These are phyloP conservation scores for Brachyistius frenatus DNA, from an alignment of 2,113 vertebrate species.

Conservation along the genomic window DNA sequence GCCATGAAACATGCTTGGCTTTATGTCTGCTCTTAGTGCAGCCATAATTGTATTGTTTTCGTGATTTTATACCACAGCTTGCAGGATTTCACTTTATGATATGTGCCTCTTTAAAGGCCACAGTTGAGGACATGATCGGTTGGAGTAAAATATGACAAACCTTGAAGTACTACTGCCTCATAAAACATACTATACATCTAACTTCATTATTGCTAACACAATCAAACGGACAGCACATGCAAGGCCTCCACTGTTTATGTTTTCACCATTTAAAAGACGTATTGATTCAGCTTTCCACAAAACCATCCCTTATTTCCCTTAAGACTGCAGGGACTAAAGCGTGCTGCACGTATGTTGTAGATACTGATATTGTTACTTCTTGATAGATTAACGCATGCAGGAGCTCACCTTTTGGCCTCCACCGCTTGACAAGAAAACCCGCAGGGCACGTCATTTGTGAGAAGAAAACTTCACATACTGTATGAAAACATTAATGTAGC, in stretches of 20 bases:
- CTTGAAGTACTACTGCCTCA: slow-evolving; percentile 57
- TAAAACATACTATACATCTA: slow-evolving; percentile 60
- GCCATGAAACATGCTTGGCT: slow-evolving; percentile 34
- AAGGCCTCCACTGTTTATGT: slow-evolving; percentile 34
- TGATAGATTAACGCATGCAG: slow-evolving; percentile 44
- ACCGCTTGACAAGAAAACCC: slow-evolving; percentile 18
- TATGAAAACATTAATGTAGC: not conserved
- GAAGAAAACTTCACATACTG: not conserved
- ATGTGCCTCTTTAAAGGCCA: slow-evolving; percentile 20
- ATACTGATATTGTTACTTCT: slow-evolving; percentile 56
- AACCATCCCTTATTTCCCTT: slow-evolving; percentile 72
- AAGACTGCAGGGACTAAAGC: slow-evolving; percentile 59
- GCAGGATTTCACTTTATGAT: slow-evolving; percentile 38
- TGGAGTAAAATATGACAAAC: slow-evolving; percentile 53
- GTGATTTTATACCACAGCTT: slow-evolving; percentile 31
- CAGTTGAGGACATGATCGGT: slow-evolving; percentile 55
- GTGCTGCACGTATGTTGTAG: slow-evolving; percentile 23
- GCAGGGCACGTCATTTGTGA: not conserved
- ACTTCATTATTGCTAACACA: slow-evolving; percentile 30
- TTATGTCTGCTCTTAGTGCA: slow-evolving; percentile 26
- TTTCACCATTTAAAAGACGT: slow-evolving; percentile 66
- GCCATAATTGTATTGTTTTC: slow-evolving; percentile 43
- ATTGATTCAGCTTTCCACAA: slow-evolving; percentile 71
- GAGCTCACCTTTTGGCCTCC: slow-evolving; percentile 23
- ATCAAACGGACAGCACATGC: slow-evolving; percentile 27